Conservation (phyloP, 1,140 invertebrate species). For the Chrysomallon squamiferum region DNA sequence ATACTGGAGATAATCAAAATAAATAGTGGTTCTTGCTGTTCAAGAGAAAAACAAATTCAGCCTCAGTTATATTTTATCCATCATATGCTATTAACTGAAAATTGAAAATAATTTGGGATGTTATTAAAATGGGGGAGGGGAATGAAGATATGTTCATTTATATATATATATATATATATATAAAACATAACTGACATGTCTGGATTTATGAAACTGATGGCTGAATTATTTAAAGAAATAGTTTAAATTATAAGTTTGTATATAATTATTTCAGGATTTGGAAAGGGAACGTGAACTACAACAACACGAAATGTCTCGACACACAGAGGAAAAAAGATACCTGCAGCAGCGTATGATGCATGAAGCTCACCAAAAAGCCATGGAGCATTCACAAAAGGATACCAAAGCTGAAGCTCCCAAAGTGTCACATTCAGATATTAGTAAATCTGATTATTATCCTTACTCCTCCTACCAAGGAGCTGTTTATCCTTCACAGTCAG, state of each 20-base stretch:
- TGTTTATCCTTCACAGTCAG: slow-evolving; percentile 16
- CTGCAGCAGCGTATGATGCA: slow-evolving; percentile 7
- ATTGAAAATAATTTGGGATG: too few species aligned
- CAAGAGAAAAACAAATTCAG: too few species aligned
- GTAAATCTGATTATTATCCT: slow-evolving; percentile 3
- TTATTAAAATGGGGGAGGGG: too few species aligned
- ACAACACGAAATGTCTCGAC: background rate
- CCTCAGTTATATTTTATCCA: too few species aligned
- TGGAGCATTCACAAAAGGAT: slow-evolving; percentile 6
- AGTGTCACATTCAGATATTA: background rate
- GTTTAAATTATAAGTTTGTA: too few species aligned
- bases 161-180: background rate
- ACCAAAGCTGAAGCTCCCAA: slow-evolving; percentile 8
- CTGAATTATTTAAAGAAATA: too few species aligned
- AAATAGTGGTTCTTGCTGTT: too few species aligned
- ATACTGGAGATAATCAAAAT: too few species aligned
- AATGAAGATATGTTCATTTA: too few species aligned
- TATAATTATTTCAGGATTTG: slow-evolving; percentile 15
- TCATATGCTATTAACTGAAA: too few species aligned
- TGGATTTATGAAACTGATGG: background rate
- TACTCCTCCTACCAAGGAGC: slow-evolving; percentile 13
- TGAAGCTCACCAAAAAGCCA: slow-evolving; percentile 14
- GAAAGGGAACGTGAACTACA: slow-evolving; percentile 8
- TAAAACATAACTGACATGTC: background rate
- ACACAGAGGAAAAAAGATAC: background rate